Conservation (phyloP, 2,113 vertebrate species). For the Verasper variegatus region DNA sequence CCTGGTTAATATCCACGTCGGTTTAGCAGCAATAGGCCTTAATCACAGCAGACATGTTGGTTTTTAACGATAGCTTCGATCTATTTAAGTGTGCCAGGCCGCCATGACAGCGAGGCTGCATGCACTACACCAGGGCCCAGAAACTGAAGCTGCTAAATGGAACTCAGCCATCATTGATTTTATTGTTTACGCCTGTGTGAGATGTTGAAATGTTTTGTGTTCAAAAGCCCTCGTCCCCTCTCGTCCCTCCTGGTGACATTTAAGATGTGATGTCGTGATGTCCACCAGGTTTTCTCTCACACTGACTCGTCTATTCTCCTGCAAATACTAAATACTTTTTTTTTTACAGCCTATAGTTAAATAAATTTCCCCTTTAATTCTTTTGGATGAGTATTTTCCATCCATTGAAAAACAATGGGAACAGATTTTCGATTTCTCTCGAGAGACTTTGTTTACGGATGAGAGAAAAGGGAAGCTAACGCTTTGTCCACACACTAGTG, state of each 20-base stretch:
- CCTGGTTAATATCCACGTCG: not conserved
- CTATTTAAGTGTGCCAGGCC: not conserved
- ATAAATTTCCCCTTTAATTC: not conserved
- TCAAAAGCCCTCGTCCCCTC: not conserved
- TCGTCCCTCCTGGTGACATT: not conserved
- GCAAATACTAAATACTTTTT: constrained; percentile 7
- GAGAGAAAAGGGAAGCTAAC: constrained; percentile 25
- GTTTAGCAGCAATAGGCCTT: not conserved
- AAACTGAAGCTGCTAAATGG: constrained; percentile 16
- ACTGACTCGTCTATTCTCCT: not conserved
- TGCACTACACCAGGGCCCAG: not conserved
- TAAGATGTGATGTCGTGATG: not conserved
- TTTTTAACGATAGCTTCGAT: not conserved
- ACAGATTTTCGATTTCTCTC: not conserved
- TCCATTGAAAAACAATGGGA: not conserved
- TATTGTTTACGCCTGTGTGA: not conserved
- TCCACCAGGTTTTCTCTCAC: constrained; percentile 1
- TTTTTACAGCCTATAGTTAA: not conserved
- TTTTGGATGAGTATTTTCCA: not conserved
- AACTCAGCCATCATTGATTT: not conserved
- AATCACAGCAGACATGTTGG: constrained; percentile 18
- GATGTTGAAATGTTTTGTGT: not conserved
- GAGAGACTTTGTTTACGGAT: constrained; percentile 11
- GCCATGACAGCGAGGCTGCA: not conserved
- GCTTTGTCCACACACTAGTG: constrained; percentile 46